Evolutionary conservation across 64 coral and sea anemone genomes (phyloP), one percentile per base, ranked within the genome.

Genomic region (Actinia equina): DNA sequence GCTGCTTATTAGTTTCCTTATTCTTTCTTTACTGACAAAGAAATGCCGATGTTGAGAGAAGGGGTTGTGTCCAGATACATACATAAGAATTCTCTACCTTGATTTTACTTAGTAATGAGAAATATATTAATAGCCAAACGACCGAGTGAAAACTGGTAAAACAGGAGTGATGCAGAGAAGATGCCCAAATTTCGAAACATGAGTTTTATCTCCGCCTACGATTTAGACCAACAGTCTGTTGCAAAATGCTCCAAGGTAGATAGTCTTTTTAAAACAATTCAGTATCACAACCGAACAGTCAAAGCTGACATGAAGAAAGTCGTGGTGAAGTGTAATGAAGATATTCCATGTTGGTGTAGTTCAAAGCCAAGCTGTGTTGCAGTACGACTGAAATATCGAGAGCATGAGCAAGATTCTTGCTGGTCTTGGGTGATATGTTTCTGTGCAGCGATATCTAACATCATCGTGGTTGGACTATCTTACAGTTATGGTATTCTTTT

Each of bases 391-490:
- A n/a, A 59, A 41, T 16, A 25, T 14, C 83, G 17, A 14, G 8
- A 62, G 52, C 1, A 49, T 49, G 46, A 63, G 14, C 22, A 60
- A 17, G 90, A 92, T 60, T 82, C 81, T 44, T 57, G 77, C 25
- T 87, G 90, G 90, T 92, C 90, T 12, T 92, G 90, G 90, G 11
- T 92, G 0, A 77, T 92, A 4, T 92, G 90, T 76, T 87, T 92
- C 37, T 61, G 76, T 14, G 84, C 49, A 13, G 74, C 85, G 17
- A 15, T 87, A 51, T 63, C 90, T 53, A 92, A 92, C 65, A 65
- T 87, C 19, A 0, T 87, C 45, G 80, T 92, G 7, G 61, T 86
- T 58, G 90, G 90, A 16, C 71, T 92, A 17, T 87, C 90, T 17
- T 92, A 45, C 49, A 92, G 90, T 25, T 92, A 83, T 92, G 90